phyloP scores from a whole-genome alignment of 1,140 invertebrate genomes.

The Caenorhabditis brenneri region DNA sequence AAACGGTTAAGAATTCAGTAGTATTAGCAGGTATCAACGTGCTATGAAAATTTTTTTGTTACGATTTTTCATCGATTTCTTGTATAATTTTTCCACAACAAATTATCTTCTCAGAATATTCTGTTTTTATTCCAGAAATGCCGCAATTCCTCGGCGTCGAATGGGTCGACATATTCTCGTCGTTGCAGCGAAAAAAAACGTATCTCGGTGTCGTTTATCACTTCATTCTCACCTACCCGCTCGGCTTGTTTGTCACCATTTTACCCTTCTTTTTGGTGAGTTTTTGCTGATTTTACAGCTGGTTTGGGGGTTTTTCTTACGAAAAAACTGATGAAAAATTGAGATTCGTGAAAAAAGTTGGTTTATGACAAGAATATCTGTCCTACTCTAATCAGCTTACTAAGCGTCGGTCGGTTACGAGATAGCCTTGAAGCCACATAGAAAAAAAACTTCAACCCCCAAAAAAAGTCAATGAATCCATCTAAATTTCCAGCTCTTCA shows the following conservation, averaged over 20 bases:
- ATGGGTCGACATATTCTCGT: slow-evolving; percentile 7
- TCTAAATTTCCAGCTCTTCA: not conserved
- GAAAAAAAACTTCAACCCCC: too few species aligned
- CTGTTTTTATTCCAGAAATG: not conserved
- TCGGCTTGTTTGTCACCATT: not conserved
- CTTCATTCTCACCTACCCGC: slow-evolving; percentile 20
- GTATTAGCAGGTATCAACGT: too few species aligned
- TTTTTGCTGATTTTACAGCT: not conserved
- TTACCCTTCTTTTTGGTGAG: slow-evolving; percentile 40
- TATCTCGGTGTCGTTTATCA: slow-evolving; percentile 27
- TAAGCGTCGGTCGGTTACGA: too few species aligned
- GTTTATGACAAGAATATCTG: not conserved
- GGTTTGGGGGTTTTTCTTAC: too few species aligned
- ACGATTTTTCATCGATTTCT: not conserved
- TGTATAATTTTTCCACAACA: not conserved
- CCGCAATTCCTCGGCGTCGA: slow-evolving; percentile 15
- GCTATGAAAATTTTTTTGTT: not conserved
- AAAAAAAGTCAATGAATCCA: not conserved
- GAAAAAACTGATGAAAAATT: too few species aligned
- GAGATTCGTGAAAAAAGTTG: not conserved
- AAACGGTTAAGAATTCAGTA: too few species aligned
- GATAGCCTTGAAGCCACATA: too few species aligned
- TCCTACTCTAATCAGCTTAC: too few species aligned
- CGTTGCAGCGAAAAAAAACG: not conserved
- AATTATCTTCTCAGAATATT: too few species aligned